Conservation (phyloP, 2,113 vertebrate genomes). For the Silurus glanis region DNA sequence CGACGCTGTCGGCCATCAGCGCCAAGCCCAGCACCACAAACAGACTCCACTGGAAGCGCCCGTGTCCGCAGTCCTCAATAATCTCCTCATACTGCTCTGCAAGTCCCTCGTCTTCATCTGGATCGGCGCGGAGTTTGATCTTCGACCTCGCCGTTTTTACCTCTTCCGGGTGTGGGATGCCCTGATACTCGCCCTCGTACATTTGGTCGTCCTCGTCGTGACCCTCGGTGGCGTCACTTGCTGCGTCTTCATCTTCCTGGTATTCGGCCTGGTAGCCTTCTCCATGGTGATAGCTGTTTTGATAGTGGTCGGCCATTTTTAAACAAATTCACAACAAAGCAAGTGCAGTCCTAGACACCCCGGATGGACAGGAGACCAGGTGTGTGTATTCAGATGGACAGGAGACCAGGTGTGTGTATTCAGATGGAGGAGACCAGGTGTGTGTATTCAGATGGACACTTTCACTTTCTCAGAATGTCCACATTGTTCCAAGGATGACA, state of each 20-base stretch:
- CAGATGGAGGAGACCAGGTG: not conserved
- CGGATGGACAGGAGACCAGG: not conserved
- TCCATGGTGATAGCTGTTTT: slow-evolving; percentile 78
- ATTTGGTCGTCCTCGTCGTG: slow-evolving; percentile 96
- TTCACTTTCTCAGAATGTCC: slow-evolving; percentile 33
- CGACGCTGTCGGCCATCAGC: slow-evolving; percentile 94
- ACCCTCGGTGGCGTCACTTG: slow-evolving; percentile 92
- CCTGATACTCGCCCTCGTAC: slow-evolving; percentile 98
- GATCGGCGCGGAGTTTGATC: slow-evolving; percentile 75
- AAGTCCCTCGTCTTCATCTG: slow-evolving; percentile 83
- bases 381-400: not conserved
- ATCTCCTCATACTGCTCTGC: slow-evolving; percentile 95
- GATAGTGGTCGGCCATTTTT: slow-evolving; percentile 80
- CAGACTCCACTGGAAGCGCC: slow-evolving; percentile 94
- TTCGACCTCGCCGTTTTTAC: slow-evolving; percentile 75
- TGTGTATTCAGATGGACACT: not conserved
- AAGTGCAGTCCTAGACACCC: not conserved
- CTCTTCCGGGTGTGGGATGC: slow-evolving; percentile 94
- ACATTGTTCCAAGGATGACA: slow-evolving; percentile 38
- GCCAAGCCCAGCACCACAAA: slow-evolving; percentile 91
- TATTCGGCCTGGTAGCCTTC: slow-evolving; percentile 74
- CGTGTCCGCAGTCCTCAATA: slow-evolving; percentile 94
- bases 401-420: not conserved
- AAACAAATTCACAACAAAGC: slow-evolving; percentile 1
- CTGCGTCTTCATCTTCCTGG: slow-evolving; percentile 84